Conservation (phyloP, 1,140 invertebrate genomes). For the Lordiphosa collinella region DNA sequence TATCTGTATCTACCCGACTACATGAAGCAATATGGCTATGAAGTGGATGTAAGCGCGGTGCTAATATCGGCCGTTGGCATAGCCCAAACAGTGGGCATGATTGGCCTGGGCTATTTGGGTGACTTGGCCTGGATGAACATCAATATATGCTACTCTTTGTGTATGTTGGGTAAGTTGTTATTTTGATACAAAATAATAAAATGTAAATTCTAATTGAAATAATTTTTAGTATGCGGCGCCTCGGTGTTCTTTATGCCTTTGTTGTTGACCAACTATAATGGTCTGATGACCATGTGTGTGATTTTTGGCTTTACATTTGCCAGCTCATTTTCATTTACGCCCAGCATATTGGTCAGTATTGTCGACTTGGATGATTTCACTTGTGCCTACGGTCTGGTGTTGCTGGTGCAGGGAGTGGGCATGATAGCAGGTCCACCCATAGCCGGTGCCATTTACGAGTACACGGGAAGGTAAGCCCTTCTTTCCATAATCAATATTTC, state of each 20-base stretch:
- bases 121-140: constrained; percentile 93
- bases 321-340: constrained; percentile 92
- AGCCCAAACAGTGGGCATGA: constrained; percentile 94
- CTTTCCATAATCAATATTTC: neutral
- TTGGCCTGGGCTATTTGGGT: constrained; percentile 92
- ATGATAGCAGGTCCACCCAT: constrained; percentile 83
- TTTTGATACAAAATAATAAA: neutral
- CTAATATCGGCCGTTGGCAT: constrained; percentile 91
- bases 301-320: constrained; percentile 92
- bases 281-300: constrained; percentile 82
- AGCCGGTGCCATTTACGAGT: constrained; percentile 81
- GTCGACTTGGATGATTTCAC: constrained; percentile 85
- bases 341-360: constrained; percentile 86
- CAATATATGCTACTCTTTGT: constrained; percentile 88
- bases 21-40: constrained; percentile 83
- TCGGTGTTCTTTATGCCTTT: constrained; percentile 86
- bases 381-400: constrained; percentile 91
- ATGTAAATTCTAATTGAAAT: too few species aligned
- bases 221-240: constrained; percentile 83
- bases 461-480: constrained; percentile 48
- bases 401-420: constrained; percentile 90
- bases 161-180: constrained; percentile 81
- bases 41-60: constrained; percentile 86
- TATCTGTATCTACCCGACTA: constrained; percentile 93
- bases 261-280: constrained; percentile 83